Conservation (phyloP, 2,888 invertebrate genomes). For the Caenorhabditis sinica region DNA sequence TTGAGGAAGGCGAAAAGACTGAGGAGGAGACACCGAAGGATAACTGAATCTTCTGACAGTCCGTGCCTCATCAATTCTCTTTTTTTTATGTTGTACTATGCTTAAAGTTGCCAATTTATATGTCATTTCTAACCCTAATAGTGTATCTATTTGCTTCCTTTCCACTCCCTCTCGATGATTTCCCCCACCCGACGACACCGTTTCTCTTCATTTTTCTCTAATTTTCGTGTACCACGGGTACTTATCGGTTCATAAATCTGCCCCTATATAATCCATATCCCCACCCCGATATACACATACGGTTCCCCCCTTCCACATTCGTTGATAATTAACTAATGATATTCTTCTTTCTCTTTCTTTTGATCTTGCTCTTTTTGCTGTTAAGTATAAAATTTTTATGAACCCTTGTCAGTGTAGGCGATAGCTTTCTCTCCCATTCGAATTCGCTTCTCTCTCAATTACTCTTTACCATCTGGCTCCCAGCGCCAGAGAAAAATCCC, state of each 20-base stretch:
- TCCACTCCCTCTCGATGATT: too few species aligned
- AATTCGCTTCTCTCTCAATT: neutral
- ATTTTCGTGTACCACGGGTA: slow-evolving; percentile 56
- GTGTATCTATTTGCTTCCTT: slow-evolving; percentile 49
- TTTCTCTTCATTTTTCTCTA: slow-evolving; percentile 5
- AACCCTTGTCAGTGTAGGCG: slow-evolving; percentile 10
- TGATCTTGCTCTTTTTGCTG: slow-evolving; percentile 40
- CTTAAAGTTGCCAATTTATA: slow-evolving; percentile 54
- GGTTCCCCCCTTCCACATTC: slow-evolving; percentile 6
- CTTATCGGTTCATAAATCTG: slow-evolving; percentile 36
- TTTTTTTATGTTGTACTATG: slow-evolving; percentile 38
- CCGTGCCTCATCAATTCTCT: slow-evolving; percentile 18
- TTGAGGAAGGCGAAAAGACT: slow-evolving; percentile 4
- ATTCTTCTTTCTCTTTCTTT: slow-evolving; percentile 32
- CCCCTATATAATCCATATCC: slow-evolving; percentile 12
- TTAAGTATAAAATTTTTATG: slow-evolving; percentile 60
- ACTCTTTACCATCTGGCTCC: neutral
- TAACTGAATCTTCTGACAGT: slow-evolving; percentile 5
- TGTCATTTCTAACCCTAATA: slow-evolving; percentile 54
- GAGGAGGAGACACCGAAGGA: slow-evolving; percentile 12
- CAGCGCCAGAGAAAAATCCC: slow-evolving; percentile 25
- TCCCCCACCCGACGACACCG: neutral
- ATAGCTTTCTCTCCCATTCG: neutral
- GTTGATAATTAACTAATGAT: slow-evolving; percentile 64
- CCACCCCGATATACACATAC: slow-evolving; percentile 3